These are phyloP conservation scores for Leptothorax acervorum DNA, from an alignment of 2,888 invertebrate genomes.

Conservation along the genomic window DNA sequence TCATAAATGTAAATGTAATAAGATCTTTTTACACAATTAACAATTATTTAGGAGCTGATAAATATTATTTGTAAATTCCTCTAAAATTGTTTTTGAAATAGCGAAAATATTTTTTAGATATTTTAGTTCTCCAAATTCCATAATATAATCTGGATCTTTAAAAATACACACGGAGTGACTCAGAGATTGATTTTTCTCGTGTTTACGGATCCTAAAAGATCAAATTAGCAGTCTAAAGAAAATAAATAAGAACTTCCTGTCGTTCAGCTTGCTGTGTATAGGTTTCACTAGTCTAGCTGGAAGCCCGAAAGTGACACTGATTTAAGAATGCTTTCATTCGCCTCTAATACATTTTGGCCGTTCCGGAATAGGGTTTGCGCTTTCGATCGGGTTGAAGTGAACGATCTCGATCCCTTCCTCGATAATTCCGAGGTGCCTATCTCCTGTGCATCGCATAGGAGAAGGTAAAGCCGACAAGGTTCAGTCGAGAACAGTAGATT, in stretches of 20 bases:
- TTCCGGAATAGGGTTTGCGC: background rate
- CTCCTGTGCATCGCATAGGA: constrained; percentile 30
- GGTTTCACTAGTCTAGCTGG: background rate
- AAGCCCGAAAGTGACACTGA: constrained; percentile 16
- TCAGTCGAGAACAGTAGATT: constrained; percentile 52
- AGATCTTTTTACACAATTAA: background rate
- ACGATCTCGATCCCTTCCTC: constrained; percentile 29
- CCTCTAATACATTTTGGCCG: constrained; percentile 8
- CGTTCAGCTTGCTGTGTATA: background rate
- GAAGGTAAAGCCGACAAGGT: constrained; percentile 33
- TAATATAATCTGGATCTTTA: background rate
- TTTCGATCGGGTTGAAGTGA: constrained; percentile 28
- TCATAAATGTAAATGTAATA: background rate
- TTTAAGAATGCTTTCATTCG: constrained; percentile 25
- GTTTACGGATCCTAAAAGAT: background rate
- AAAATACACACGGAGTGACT: background rate
- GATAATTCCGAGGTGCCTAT: constrained; percentile 42
- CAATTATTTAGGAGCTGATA: background rate
- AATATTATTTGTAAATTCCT: background rate
- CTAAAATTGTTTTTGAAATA: background rate
- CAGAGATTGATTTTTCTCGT: background rate
- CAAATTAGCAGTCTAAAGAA: background rate
- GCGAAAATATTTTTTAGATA: background rate
- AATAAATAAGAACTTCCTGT: background rate
- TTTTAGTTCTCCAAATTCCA: background rate